These are phyloP conservation scores for Pristionchus mayeri DNA, from an alignment of 2,888 invertebrate genomes.

Conservation along the genomic window DNA sequence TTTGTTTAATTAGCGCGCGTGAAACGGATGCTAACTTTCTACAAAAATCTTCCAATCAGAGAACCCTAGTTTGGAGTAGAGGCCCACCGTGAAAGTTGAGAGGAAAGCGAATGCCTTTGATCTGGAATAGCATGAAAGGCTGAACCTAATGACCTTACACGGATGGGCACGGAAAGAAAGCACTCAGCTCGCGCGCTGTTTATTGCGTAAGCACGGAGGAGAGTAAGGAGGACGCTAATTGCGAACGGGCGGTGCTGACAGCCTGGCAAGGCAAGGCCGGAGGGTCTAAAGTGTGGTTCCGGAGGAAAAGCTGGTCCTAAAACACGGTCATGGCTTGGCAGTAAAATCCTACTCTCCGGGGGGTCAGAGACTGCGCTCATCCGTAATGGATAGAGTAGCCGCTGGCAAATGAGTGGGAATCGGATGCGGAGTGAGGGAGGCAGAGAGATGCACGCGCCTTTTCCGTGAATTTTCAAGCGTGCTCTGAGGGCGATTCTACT, in stretches of 20 bases:
- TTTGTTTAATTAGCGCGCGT: no score
- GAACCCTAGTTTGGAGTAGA: no score
- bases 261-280: neutral
- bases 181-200: neutral
- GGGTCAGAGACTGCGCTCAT: neutral
- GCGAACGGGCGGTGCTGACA: neutral
- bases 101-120: no score
- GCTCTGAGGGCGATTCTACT: neutral
- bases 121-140: no score
- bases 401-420: constrained; percentile 21
- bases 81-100: no score
- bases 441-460: neutral
- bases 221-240: neutral
- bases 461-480: constrained; percentile 41
- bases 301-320: neutral
- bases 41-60: no score
- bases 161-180: neutral
- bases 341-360: neutral
- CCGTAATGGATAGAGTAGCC: neutral
- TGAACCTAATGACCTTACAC: constrained; percentile 18
- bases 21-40: no score
- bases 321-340: neutral
- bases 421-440: constrained; percentile 6
- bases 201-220: neutral
- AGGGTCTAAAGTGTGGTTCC: neutral